Conservation (phyloP, 2,797 vertebrate genomes). For the Catostomus latipinnis region DNA sequence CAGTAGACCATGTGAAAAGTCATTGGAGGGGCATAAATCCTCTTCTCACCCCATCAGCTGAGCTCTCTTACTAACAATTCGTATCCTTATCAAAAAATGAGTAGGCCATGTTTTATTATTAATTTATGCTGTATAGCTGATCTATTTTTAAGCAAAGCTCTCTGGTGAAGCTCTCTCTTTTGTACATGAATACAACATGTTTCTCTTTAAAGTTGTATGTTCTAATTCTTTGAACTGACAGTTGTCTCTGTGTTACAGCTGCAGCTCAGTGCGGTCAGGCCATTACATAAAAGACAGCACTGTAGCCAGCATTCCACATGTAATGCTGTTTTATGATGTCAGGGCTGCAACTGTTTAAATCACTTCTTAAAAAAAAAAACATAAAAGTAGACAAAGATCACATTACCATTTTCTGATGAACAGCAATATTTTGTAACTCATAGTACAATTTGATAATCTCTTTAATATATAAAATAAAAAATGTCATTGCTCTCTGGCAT, state of each 20-base stretch:
- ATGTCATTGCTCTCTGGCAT: neutral
- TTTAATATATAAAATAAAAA: conserved; percentile 8
- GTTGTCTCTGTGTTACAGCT: conserved; percentile 18
- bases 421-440: conserved; percentile 3
- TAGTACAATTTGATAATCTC: conserved; percentile 10
- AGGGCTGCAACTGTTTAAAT: conserved; percentile 39
- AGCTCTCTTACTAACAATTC: conserved; percentile 53
- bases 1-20: neutral
- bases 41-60: neutral
- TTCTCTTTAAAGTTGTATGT: conserved; percentile 3
- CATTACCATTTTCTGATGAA: conserved; percentile 29
- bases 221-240: conserved; percentile 11
- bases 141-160: conserved; percentile 11
- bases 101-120: conserved; percentile 24
- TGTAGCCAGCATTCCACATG: conserved; percentile 18
- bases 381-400: conserved; percentile 23
- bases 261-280: conserved; percentile 60
- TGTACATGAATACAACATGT: neutral
- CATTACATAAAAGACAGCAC: conserved; percentile 63
- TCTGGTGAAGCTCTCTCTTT: neutral
- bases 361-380: conserved; percentile 27
- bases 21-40: conserved; percentile 6
- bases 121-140: neutral
- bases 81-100: conserved; percentile 37
- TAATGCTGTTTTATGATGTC: conserved; percentile 42